Evolutionary conservation across 1,140 invertebrate species (phyloP), one percentile per base, ranked within the genome.

Genomic region (Dryas iulia): DNA sequence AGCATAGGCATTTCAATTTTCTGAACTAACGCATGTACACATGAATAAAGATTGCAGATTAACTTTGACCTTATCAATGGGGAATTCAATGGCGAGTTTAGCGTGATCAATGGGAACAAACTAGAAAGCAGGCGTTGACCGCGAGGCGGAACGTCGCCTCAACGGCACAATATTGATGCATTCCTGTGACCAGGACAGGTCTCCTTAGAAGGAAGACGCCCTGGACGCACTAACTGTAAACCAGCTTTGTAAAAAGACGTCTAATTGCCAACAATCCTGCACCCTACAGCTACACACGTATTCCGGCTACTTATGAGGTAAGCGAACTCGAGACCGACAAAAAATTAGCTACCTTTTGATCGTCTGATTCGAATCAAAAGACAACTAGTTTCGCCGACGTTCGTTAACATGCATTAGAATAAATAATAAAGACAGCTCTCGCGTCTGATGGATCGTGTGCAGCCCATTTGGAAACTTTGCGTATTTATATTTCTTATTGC

Each of bases 151-250:
- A 54, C 69, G 66, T 68, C 63, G 39, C 14, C 39, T 18, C 39
- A 71, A 70, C 73, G 72, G 81, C 73, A 78, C 82, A 76, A 82
- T 87, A 87, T 84, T 84, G 86, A 82, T 74, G 78, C 86, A 86
- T 87, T 86, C 84, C 80, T 69, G 65, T 25, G 72, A 69, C 75
- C 78, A 73, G 76, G 79, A 78, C 86, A 54, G 72, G 78, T 85
- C 74, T 83, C 86, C 86, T 80, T 88, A 58, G 85, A 88, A 66
- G 86, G 85, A 69, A 78, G 66, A 66, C 74, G 75, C 74, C 78
- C 77, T 84, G 77, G 79, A 81, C 82, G 69, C 74, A 73, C 78
- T 86, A 88, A 88, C 84, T 79, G 86, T 86, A 86, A 74, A 80
- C 74, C 72, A 62, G 74, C 76, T 73, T 26, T 33, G 81, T 70